phyloP scores from a whole-genome alignment of 2,797 vertebrate genomes.

The Alectoris magna region DNA sequence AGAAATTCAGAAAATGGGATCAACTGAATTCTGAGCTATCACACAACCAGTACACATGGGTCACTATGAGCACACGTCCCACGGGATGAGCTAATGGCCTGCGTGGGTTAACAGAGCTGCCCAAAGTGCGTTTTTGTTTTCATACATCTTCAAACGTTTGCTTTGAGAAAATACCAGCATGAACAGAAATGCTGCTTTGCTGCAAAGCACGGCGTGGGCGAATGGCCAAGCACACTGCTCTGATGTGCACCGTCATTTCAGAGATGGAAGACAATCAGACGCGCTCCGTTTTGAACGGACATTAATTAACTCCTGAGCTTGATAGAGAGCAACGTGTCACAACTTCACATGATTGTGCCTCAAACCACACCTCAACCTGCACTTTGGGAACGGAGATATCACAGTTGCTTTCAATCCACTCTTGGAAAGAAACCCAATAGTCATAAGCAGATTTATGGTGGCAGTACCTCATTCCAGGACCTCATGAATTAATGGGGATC shows the following conservation, averaged over 20 bases:
- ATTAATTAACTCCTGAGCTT: not conserved
- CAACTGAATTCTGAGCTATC: not conserved
- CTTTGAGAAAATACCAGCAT: not conserved
- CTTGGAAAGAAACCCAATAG: not conserved
- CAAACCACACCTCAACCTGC: not conserved
- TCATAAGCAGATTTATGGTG: not conserved
- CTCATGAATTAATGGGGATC: not conserved
- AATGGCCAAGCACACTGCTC: not conserved
- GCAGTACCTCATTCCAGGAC: not conserved
- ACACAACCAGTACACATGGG: not conserved
- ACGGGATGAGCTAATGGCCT: not conserved
- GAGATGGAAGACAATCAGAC: not conserved
- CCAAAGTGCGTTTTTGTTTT: not conserved
- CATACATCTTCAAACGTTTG: not conserved
- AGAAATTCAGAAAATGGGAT: not conserved
- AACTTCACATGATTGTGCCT: not conserved
- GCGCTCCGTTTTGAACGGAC: not conserved
- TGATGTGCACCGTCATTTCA: not conserved
- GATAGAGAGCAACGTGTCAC: not conserved
- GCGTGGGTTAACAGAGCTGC: not conserved
- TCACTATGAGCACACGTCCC: rapidly evolving
- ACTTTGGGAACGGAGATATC: not conserved
- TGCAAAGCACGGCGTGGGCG: not conserved
- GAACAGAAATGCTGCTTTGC: not conserved
- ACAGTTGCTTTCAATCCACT: not conserved